Evolutionary conservation across 2,888 invertebrate genomes (phyloP).

Genomic region (Ornithoptera priamus): DNA sequence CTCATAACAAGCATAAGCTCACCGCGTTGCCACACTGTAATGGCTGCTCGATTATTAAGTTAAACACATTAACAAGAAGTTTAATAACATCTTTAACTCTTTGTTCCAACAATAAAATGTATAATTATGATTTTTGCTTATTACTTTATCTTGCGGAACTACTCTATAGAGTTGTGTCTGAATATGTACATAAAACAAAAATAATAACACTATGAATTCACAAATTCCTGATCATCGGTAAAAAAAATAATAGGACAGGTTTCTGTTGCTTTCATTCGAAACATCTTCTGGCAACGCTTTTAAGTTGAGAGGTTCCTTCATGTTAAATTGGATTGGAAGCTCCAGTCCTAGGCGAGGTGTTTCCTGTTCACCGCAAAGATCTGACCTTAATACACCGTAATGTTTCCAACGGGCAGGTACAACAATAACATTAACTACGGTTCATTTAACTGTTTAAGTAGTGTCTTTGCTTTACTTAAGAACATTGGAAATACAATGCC

Average conservation of each 20-base stretch:
- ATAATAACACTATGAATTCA: too few species aligned
- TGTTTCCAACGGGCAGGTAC: conserved; percentile 33
- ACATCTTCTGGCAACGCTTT: conserved; percentile 31
- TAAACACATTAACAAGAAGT: neutral
- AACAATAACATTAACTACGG: conserved; percentile 34
- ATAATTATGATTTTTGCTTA: too few species aligned
- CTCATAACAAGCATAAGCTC: too few species aligned
- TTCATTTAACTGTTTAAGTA: conserved; percentile 32
- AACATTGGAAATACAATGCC: conserved; percentile 20
- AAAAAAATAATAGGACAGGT: neutral
- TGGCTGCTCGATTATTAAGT: neutral
- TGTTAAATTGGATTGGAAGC: conserved; percentile 42
- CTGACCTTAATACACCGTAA: conserved; percentile 36
- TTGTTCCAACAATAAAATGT: too few species aligned
- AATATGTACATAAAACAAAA: too few species aligned
- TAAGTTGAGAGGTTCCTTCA: conserved; percentile 34
- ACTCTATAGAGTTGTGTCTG: too few species aligned
- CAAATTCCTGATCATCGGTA: too few species aligned
- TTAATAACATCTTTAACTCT: too few species aligned
- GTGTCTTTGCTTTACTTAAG: conserved; percentile 21
- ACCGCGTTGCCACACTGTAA: neutral
- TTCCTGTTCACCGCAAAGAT: conserved; percentile 27
- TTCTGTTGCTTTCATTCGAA: conserved; percentile 7
- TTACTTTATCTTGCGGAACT: too few species aligned
- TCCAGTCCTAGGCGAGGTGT: conserved; percentile 39